These are phyloP conservation scores for Polydrusus cervinus DNA, from an alignment of 2,888 invertebrate species.

Conservation along the genomic window DNA sequence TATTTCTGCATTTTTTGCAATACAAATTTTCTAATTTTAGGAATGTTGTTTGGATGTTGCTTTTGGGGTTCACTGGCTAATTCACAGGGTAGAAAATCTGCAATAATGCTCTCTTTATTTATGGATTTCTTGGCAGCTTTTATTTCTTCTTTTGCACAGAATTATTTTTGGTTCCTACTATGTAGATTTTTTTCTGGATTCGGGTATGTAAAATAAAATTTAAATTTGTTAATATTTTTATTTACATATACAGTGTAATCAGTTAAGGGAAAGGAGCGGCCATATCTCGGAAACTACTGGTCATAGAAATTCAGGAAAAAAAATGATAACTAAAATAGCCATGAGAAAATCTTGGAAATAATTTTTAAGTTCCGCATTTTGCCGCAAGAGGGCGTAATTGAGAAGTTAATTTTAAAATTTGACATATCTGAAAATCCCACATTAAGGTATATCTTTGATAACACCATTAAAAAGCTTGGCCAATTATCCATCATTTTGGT, in stretches of 20 bases:
- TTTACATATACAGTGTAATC: neutral
- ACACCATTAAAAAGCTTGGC: no score
- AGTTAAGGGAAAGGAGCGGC: no score
- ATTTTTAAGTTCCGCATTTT: no score
- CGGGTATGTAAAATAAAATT: conserved; percentile 67
- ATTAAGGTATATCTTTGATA: no score
- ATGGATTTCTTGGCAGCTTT: conserved; percentile 76
- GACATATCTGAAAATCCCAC: no score
- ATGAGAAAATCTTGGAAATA: no score
- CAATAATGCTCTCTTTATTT: conserved; percentile 78
- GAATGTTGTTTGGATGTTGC: conserved; percentile 81
- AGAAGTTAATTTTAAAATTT: no score
- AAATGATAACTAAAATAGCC: no score
- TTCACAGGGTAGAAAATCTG: conserved; percentile 77
- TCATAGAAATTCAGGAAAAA: no score
- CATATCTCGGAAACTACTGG: no score
- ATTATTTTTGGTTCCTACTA: conserved; percentile 75
- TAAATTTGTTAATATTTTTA: neutral
- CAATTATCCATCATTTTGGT: no score
- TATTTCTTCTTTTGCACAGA: conserved; percentile 75
- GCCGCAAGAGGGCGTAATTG: no score
- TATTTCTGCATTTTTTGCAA: neutral
- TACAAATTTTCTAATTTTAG: conserved; percentile 65
- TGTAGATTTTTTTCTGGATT: conserved; percentile 80
- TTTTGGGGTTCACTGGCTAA: conserved; percentile 84